These are phyloP conservation scores for Physeter macrocephalus DNA, from an alignment of 2,113 vertebrate species.

Conservation along the genomic window DNA sequence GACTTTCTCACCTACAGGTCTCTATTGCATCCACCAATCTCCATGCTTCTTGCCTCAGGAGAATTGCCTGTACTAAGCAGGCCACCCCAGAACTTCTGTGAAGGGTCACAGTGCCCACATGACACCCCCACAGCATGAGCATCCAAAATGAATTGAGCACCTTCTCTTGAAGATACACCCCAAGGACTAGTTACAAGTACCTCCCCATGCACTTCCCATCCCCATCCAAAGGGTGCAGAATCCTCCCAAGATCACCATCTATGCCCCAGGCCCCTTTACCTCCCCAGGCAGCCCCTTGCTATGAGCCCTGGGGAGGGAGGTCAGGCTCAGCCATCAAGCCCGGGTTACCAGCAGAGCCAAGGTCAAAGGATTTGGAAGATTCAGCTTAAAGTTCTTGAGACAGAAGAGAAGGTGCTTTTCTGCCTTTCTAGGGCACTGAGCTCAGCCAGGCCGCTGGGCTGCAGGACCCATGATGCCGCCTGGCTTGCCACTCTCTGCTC, in stretches of 20 bases:
- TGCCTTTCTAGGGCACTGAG: background rate
- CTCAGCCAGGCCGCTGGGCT: background rate
- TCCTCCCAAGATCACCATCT: background rate
- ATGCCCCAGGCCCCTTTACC: background rate
- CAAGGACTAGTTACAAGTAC: background rate
- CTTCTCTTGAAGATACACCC: background rate
- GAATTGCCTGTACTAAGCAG: too few relatives aligned
- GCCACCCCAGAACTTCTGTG: background rate
- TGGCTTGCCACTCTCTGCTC: background rate
- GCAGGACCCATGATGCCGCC: background rate
- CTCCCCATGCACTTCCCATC: background rate
- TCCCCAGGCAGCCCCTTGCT: background rate
- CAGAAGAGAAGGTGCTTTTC: background rate
- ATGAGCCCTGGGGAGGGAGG: background rate
- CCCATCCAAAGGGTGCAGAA: background rate
- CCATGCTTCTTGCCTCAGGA: background rate
- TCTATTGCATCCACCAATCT: background rate
- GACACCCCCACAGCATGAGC: background rate
- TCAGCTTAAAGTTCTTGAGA: background rate
- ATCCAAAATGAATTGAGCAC: background rate
- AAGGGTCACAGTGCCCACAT: background rate
- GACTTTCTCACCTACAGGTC: background rate
- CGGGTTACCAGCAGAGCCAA: background rate
- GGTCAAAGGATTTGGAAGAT: background rate
- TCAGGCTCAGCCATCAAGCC: background rate